Evolutionary conservation across 2,797 vertebrate species (phyloP), one percentile per base, ranked within the genome.

Genomic region (Gastrophryne carolinensis): DNA sequence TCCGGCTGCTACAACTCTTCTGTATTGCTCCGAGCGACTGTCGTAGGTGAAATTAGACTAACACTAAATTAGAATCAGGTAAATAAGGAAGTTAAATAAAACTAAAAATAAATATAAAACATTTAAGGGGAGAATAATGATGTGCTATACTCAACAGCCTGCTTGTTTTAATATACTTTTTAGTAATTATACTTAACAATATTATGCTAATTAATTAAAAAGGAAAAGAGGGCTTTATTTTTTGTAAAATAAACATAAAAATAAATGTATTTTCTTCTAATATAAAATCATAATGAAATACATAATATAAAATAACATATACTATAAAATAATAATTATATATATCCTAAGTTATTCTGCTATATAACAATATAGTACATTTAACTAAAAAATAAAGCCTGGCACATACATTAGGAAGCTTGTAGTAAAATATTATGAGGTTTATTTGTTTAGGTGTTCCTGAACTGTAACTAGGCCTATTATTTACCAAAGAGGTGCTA

Each of bases 11-110:
- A 57, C 58, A 17, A 70, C 67, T 39, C 19, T 58, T 70, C 37
- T 47, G 37, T 44, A 23, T 47, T n/a, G 54, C 66, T 69, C 6
- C 41, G 57, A 69, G 52, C 24, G 30, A 19, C 44, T 30, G 26
- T 30, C 37, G 10, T 19, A 13, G 39, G 17, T 57, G 27, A 47
- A 70, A 47, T 58, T 34, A 58, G 10, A 58, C 53, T 41, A 44
- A 69, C 66, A 69, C 66, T 56, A 57, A 24, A 70, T 30, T 58
- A 70, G 58, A 44, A 70, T 24, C 37, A 29, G 26, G 39, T 56
- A 56, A 29, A 26, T 58, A 57, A 58, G 53, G 67, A 70, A 70
- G 53, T 70, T 11, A 4, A 44, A 56, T 68, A 68, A 68, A 68
- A 68, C 50, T 12, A 54, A 39, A 54, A n/a, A 39, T 53, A 68